These are phyloP conservation scores for Sycophaga agraensis DNA, from an alignment of 1,140 invertebrate species.

Conservation along the genomic window DNA sequence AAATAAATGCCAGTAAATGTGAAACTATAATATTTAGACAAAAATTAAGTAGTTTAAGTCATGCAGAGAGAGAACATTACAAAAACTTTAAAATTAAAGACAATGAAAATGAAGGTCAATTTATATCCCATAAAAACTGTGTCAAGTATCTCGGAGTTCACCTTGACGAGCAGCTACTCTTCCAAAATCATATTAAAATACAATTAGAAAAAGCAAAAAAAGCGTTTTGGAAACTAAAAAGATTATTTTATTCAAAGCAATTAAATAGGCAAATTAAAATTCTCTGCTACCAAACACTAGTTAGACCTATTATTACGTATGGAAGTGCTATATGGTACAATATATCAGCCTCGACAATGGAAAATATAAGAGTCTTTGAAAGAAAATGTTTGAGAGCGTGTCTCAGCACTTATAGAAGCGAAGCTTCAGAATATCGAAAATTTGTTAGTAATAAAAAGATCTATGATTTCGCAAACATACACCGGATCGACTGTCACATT, in stretches of 20 bases:
- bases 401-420: not conserved
- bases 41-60: not conserved
- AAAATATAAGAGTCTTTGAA: slow-evolving; percentile 3
- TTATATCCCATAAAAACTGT: not conserved
- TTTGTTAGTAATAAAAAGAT: slow-evolving; percentile 1
- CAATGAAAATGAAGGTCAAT: not conserved
- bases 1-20: slow-evolving; percentile 5
- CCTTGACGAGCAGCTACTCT: not conserved
- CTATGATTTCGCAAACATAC: slow-evolving; percentile 12
- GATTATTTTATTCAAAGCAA: slow-evolving; percentile 18
- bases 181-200: not conserved
- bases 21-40: slow-evolving; percentile 4
- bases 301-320: slow-evolving; percentile 12
- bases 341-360: not conserved
- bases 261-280: slow-evolving; percentile 17
- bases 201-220: slow-evolving; percentile 24
- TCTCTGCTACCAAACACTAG: slow-evolving; percentile 10
- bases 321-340: slow-evolving; percentile 18
- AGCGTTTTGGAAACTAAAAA: slow-evolving; percentile 3
- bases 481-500: slow-evolving; percentile 13
- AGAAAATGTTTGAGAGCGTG: slow-evolving; percentile 13
- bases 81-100: not conserved
- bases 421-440: not conserved
- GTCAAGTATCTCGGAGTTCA: not conserved
- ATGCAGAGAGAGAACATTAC: not conserved